These are phyloP conservation scores for Drosophila lacicola DNA, from an alignment of 2,888 invertebrate species.

Conservation along the genomic window DNA sequence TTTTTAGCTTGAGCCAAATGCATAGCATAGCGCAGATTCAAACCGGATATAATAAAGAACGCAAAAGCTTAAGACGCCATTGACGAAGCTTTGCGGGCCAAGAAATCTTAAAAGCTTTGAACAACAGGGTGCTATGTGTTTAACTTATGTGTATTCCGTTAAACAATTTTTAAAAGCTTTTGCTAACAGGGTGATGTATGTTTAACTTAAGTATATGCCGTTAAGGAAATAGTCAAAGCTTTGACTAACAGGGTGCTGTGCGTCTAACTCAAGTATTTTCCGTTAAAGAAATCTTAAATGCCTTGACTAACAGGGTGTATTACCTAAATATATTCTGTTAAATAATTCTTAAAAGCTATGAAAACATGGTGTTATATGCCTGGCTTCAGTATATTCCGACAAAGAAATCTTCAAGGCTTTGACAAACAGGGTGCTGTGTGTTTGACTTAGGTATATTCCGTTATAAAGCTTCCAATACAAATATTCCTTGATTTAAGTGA, in stretches of 20 bases:
- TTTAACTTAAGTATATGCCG: neutral
- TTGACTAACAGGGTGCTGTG: neutral
- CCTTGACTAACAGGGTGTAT: too few relatives aligned
- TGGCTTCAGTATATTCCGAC: too few relatives aligned
- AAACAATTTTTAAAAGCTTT: conserved; percentile 29
- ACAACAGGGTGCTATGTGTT: conserved; percentile 32
- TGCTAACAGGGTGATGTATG: conserved; percentile 30
- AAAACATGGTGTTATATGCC: neutral
- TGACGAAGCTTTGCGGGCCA: conserved; percentile 25
- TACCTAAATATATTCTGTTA: too few relatives aligned
- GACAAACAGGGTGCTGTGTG: too few relatives aligned
- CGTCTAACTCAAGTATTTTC: neutral
- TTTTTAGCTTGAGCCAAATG: conserved; percentile 2
- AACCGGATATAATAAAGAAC: conserved; percentile 53
- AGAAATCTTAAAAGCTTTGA: conserved; percentile 17
- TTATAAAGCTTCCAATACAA: too few relatives aligned
- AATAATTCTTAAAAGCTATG: too few relatives aligned
- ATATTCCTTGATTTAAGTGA: too few relatives aligned
- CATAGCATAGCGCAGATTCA: conserved; percentile 40
- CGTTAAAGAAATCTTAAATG: too few relatives aligned
- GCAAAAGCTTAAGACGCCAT: conserved; percentile 55
- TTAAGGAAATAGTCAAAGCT: too few relatives aligned
- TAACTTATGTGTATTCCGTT: neutral
- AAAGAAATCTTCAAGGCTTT: too few relatives aligned
- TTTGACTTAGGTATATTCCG: too few relatives aligned